Evolutionary conservation across 1,140 invertebrate genomes (phyloP).

Genomic region (Drosophila jambulina): DNA sequence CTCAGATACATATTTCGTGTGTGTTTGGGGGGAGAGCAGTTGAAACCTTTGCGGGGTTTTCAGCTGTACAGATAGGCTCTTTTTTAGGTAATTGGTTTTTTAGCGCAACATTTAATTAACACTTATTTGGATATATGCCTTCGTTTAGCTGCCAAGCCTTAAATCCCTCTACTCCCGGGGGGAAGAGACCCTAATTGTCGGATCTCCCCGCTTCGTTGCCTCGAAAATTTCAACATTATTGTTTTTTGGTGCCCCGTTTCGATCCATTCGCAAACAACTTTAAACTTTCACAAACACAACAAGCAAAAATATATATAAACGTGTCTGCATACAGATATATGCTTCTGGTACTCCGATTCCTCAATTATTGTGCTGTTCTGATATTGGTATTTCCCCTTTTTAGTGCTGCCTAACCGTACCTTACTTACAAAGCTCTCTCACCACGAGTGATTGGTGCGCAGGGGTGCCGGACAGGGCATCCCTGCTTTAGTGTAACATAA

Average conservation of each 20-base stretch:
- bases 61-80: conserved; percentile 35
- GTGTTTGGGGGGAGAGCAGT: conserved; percentile 29
- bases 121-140: conserved; percentile 43
- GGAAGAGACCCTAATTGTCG: neutral
- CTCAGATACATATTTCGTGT: conserved; percentile 17
- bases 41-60: conserved; percentile 65
- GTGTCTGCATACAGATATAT: conserved; percentile 24
- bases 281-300: conserved; percentile 77
- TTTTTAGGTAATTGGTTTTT: conserved; percentile 9
- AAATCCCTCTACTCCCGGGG: conserved; percentile 19
- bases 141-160: conserved; percentile 25
- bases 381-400: conserved; percentile 16
- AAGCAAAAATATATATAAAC: conserved; percentile 66
- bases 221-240: conserved; percentile 58
- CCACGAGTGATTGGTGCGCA: conserved; percentile 30
- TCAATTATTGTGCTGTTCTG: conserved; percentile 71
- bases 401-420: conserved; percentile 47
- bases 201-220: conserved; percentile 63
- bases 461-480: neutral
- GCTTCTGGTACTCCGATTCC: conserved; percentile 63
- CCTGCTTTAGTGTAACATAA: conserved; percentile 32
- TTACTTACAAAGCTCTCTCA: conserved; percentile 74
- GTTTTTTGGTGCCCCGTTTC: conserved; percentile 49
- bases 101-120: conserved; percentile 62
- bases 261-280: conserved; percentile 32